phyloP scores from a whole-genome alignment of 2,113 vertebrate genomes.

The Rafetus swinhoei region DNA sequence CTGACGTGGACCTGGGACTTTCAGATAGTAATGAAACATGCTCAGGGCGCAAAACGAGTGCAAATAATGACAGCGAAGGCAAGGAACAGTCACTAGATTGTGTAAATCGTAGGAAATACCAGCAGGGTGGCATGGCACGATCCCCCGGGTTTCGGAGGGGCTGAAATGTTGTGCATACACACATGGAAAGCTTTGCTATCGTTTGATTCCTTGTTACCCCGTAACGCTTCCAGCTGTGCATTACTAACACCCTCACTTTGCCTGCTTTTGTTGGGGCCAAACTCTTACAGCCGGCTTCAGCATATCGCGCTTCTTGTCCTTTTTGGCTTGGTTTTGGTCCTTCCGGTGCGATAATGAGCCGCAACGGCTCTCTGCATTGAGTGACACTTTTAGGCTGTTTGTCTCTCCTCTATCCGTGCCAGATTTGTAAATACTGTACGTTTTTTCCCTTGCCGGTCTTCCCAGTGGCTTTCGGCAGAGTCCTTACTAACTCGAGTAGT shows the following conservation, averaged over 20 bases:
- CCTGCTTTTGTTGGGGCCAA: not conserved
- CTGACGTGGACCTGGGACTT: rapidly evolving
- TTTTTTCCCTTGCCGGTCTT: no score
- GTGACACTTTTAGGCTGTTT: not conserved
- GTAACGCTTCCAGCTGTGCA: not conserved
- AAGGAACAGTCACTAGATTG: not conserved
- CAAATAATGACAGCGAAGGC: not conserved
- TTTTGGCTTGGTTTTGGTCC: not conserved
- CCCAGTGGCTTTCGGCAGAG: no score
- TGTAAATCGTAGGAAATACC: not conserved
- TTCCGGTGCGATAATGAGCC: no score
- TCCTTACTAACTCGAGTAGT: no score
- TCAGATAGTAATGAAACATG: not conserved
- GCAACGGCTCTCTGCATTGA: not conserved
- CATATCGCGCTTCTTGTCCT: not conserved
- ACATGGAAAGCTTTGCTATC: not conserved
- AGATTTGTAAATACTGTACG: no score
- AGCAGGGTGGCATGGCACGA: not conserved
- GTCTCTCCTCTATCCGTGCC: no score
- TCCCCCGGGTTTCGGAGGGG: not conserved
- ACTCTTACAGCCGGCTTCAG: not conserved
- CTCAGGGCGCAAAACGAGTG: not conserved
- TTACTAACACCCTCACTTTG: not conserved
- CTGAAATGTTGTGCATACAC: not conserved
- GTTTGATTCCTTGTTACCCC: not conserved